Evolutionary conservation across 2,113 vertebrate species (phyloP).

Genomic region (Pandion haliaetus): DNA sequence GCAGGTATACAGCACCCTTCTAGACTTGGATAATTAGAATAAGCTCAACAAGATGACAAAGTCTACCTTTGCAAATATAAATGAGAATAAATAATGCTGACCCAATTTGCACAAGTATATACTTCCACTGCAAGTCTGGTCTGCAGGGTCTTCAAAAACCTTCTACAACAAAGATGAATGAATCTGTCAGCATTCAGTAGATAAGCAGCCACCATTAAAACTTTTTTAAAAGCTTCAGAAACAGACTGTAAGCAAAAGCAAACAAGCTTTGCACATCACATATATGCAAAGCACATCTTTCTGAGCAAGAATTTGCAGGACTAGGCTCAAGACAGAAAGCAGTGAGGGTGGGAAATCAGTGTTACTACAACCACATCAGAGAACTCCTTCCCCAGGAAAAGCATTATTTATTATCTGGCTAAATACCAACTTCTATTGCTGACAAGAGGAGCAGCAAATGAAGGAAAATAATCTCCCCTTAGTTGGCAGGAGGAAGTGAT

Average conservation of each 20-base stretch:
- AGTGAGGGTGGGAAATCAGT: neutral
- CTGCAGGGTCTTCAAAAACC: neutral
- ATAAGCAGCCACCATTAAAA: neutral
- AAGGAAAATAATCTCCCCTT: neutral
- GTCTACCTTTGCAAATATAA: neutral
- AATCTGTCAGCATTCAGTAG: neutral
- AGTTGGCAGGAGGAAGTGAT: slow-evolving; percentile 3
- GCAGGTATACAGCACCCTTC: neutral
- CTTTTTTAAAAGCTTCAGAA: neutral
- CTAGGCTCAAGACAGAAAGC: neutral
- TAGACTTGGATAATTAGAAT: neutral
- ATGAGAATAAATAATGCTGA: neutral
- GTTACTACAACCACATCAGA: neutral
- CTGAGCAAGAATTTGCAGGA: neutral
- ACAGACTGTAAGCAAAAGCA: neutral
- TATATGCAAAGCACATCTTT: neutral
- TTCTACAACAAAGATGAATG: accelerated
- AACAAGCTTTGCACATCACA: neutral
- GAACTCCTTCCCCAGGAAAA: neutral
- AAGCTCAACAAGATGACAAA: neutral
- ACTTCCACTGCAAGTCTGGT: neutral
- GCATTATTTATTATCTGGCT: neutral
- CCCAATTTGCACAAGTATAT: no score
- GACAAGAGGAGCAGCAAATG: neutral
- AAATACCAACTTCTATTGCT: neutral